Evolutionary conservation across 1,140 invertebrate genomes (phyloP).

Genomic region (Uloborus diversus): DNA sequence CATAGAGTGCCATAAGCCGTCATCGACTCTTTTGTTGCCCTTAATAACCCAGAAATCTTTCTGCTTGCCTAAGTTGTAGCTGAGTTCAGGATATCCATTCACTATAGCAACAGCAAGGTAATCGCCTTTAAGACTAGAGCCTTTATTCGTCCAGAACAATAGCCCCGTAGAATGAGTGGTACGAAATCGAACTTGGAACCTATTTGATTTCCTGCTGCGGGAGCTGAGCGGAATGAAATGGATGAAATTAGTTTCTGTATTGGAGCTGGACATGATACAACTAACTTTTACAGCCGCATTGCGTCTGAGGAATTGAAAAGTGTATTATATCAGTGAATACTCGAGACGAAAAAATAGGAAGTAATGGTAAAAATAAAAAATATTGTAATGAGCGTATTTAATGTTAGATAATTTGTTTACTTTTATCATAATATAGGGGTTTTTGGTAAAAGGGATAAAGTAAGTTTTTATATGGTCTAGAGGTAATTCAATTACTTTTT

Average conservation of each 20-base stretch:
- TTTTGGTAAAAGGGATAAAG: too few relatives aligned
- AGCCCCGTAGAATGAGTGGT: conserved; percentile 75
- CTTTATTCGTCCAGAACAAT: conserved; percentile 75
- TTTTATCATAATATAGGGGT: too few relatives aligned
- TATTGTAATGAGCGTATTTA: too few relatives aligned
- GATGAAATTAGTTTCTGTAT: neutral
- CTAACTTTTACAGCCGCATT: too few relatives aligned
- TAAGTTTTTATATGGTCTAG: too few relatives aligned
- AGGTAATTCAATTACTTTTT: too few relatives aligned
- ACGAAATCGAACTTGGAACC: conserved; percentile 76
- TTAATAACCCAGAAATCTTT: conserved; percentile 68
- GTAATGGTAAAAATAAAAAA: too few relatives aligned
- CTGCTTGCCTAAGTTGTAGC: conserved; percentile 74
- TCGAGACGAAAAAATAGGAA: too few relatives aligned
- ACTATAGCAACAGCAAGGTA: conserved; percentile 73
- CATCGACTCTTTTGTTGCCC: conserved; percentile 70
- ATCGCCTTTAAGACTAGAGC: conserved; percentile 67
- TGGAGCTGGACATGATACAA: too few relatives aligned
- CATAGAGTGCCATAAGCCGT: conserved; percentile 79
- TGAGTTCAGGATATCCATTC: conserved; percentile 72
- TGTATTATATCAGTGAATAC: too few relatives aligned
- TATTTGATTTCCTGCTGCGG: conserved; percentile 72
- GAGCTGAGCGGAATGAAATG: conserved; percentile 19
- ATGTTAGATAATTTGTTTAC: too few relatives aligned
- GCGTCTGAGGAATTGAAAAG: too few relatives aligned